A percentile compares a stretch with the other conserved stretches of the same genome.
phyloP scores from a whole-genome alignment of 1,140 invertebrate genomes.

The Leptinotarsa defecta region DNA sequence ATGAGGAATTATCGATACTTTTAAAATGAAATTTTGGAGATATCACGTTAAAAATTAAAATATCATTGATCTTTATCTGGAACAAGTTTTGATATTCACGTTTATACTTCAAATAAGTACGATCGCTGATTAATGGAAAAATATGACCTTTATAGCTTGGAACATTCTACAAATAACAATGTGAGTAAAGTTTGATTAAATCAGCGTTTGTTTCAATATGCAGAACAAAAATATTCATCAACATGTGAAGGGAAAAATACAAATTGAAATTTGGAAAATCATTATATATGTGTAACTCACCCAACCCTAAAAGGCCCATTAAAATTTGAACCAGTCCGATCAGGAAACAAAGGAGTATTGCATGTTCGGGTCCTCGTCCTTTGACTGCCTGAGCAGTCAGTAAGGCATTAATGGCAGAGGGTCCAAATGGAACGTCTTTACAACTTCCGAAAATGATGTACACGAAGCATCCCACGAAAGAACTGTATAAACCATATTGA shows the following conservation, averaged over 20 bases:
- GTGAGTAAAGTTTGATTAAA: neutral
- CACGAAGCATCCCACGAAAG: constrained; percentile 88
- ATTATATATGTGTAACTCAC: constrained; percentile 56
- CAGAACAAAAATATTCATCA: neutral
- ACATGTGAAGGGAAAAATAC: neutral
- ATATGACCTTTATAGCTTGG: no score
- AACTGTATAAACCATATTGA: constrained; percentile 87
- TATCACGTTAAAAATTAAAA: no score
- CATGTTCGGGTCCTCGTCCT: constrained; percentile 71
- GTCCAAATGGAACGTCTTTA: constrained; percentile 87
- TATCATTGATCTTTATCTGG: no score
- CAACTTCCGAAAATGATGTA: constrained; percentile 91
- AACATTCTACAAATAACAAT: no score
- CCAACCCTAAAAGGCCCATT: constrained; percentile 86
- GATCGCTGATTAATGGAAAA: no score
- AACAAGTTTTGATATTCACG: no score
- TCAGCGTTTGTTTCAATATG: neutral
- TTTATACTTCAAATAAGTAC: no score
- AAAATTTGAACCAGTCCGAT: constrained; percentile 79
- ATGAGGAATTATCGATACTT: no score
- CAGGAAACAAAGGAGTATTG: constrained; percentile 80
- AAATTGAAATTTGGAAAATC: neutral
- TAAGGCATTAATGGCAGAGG: constrained; percentile 82
- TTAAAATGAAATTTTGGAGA: no score
- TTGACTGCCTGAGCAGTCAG: constrained; percentile 77